These are phyloP conservation scores for Andrena bicolor DNA, from an alignment of 2,888 invertebrate species.

Conservation along the genomic window DNA sequence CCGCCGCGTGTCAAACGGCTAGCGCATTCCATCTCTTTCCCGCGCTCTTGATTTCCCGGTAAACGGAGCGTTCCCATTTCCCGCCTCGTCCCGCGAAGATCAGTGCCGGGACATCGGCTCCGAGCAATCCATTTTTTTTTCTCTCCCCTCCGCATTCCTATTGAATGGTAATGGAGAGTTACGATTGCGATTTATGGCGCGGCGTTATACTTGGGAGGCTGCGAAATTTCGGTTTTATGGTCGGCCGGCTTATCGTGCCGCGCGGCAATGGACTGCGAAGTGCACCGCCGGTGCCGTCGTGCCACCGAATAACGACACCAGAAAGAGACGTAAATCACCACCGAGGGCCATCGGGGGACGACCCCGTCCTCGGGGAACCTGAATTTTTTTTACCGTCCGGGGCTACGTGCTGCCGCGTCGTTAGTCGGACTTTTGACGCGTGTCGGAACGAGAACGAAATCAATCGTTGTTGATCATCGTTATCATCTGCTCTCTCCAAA, in stretches of 20 bases:
- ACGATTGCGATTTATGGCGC: constrained; percentile 72
- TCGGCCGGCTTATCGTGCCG: constrained; percentile 72
- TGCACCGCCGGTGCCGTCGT: constrained; percentile 57
- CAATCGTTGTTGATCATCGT: constrained; percentile 4
- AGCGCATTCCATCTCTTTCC: constrained; percentile 13
- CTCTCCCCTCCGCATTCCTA: constrained; percentile 51
- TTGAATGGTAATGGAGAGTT: constrained; percentile 74
- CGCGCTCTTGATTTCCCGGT: constrained; percentile 50
- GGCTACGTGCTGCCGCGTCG: neutral
- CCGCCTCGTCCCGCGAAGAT: constrained; percentile 44
- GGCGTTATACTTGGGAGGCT: constrained; percentile 68
- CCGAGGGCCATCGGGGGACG: constrained; percentile 47
- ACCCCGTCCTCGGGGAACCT: constrained; percentile 30
- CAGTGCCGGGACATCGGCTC: constrained; percentile 36
- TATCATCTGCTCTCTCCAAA: neutral
- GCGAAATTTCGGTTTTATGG: constrained; percentile 76
- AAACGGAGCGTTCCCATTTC: constrained; percentile 44
- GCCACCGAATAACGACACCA: constrained; percentile 74
- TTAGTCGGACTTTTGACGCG: constrained; percentile 3
- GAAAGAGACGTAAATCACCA: constrained; percentile 78
- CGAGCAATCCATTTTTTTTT: constrained; percentile 51
- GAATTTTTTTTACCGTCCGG: neutral
- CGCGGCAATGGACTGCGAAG: constrained; percentile 71
- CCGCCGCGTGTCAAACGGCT: neutral
- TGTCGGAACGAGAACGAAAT: neutral